Evolutionary conservation across 2,113 vertebrate species (phyloP).

Genomic region (Rhynchomys soricoides): DNA sequence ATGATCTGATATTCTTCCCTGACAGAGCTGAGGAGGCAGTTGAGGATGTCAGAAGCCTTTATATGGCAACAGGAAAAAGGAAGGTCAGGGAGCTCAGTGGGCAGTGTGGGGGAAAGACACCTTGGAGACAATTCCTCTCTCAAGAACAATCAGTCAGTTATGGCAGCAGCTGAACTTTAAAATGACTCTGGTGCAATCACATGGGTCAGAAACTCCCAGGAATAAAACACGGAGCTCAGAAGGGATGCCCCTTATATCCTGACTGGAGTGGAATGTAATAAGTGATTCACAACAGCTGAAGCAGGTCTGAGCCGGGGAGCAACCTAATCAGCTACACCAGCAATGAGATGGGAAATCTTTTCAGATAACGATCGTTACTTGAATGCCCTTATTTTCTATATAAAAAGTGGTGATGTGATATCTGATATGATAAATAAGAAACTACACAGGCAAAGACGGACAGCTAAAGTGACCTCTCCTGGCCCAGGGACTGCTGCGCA

Average conservation of each 20-base stretch:
- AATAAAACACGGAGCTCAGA: slow-evolving; percentile 19
- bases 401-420: background rate
- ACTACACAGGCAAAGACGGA: slow-evolving; percentile 3
- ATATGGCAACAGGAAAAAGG: slow-evolving; percentile 32
- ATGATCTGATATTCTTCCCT: slow-evolving; percentile 30
- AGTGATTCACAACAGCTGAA: slow-evolving; percentile 33
- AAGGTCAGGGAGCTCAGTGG: background rate
- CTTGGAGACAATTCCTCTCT: background rate
- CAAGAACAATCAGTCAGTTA: slow-evolving; percentile 34
- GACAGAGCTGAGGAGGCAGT: slow-evolving; percentile 20
- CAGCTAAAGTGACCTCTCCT: background rate
- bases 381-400: background rate
- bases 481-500: background rate
- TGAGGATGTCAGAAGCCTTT: background rate
- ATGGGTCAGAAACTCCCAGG: slow-evolving; percentile 63
- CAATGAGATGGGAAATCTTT: background rate
- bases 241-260: slow-evolving; percentile 5
- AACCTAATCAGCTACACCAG: background rate
- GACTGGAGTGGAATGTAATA: slow-evolving; percentile 22
- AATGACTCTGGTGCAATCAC: slow-evolving; percentile 42
- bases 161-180: slow-evolving; percentile 42
- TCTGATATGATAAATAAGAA: slow-evolving; percentile 8
- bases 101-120: background rate
- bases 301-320: background rate
- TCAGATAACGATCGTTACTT: slow-evolving; percentile 34